phyloP scores from a whole-genome alignment of 2,113 vertebrate species.

The Cyprinus carpio region DNA sequence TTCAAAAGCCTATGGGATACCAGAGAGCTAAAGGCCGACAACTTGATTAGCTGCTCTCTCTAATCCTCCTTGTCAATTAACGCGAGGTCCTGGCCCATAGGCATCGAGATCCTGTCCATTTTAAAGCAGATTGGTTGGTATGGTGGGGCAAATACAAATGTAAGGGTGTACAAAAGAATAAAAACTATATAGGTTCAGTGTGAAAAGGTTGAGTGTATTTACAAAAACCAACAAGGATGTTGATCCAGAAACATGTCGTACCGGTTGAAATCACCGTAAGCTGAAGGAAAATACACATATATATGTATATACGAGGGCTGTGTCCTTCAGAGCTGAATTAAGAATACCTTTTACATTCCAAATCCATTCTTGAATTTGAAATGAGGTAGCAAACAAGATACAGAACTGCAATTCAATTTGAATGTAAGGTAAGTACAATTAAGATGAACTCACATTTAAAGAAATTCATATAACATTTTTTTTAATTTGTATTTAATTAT shows the following conservation, averaged over 20 bases:
- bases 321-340: neutral
- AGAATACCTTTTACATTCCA: too few species aligned
- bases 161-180: too few species aligned
- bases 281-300: neutral
- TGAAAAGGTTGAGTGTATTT: neutral
- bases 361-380: neutral
- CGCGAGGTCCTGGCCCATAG: constrained; percentile 27
- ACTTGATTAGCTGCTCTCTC: constrained; percentile 56
- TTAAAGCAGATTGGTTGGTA: constrained; percentile 34
- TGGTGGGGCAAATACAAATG: neutral
- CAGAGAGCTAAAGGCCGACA: constrained; percentile 17
- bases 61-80: constrained; percentile 55
- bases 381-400: neutral
- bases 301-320: neutral
- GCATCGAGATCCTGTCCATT: constrained; percentile 34
- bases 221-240: too few species aligned
- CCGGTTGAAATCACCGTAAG: neutral
- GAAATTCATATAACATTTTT: too few species aligned
- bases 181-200: neutral
- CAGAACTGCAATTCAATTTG: neutral
- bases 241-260: neutral
- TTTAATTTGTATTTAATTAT: too few species aligned
- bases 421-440: too few species aligned
- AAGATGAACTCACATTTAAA: too few species aligned
- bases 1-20: constrained; percentile 26